A percentile compares a stretch with the other conserved stretches of the same genome.
phyloP scores from a whole-genome alignment of 2,888 invertebrate species.

The Timema podura region DNA sequence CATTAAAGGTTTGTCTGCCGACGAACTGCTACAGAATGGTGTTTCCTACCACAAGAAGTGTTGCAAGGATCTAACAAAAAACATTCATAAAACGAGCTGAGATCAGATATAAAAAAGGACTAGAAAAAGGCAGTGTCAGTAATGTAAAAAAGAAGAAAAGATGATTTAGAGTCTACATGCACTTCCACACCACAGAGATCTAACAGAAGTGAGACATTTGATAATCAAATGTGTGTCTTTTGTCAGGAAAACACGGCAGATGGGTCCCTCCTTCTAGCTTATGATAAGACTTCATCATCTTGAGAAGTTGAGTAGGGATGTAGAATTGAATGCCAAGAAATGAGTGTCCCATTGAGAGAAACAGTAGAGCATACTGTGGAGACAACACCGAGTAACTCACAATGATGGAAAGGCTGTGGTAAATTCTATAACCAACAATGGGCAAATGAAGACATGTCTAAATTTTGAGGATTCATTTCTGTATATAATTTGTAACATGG shows the following conservation, averaged over 20 bases:
- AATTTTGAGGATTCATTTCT: neutral
- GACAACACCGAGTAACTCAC: neutral
- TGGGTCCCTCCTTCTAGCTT: neutral
- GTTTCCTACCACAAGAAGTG: slow-evolving; percentile 7
- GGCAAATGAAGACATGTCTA: neutral
- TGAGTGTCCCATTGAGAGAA: neutral
- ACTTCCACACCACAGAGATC: neutral
- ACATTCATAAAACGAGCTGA: neutral
- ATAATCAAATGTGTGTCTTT: neutral
- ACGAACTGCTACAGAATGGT: neutral
- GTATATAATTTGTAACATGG: slow-evolving; percentile 4
- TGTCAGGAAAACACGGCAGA: neutral
- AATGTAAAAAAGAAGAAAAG: neutral
- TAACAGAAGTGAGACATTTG: neutral
- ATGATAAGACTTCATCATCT: neutral
- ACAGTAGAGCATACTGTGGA: neutral
- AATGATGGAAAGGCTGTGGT: neutral
- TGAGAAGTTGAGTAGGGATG: slow-evolving; percentile 6
- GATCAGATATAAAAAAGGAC: neutral
- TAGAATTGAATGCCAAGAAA: no score
- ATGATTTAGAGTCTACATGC: neutral
- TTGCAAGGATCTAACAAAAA: neutral
- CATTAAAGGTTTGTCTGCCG: neutral
- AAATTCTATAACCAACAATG: slow-evolving; percentile 11
- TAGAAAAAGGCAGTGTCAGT: neutral